Evolutionary conservation across 1,140 invertebrate genomes (phyloP).

Genomic region (Catajapyx aquilonaris): DNA sequence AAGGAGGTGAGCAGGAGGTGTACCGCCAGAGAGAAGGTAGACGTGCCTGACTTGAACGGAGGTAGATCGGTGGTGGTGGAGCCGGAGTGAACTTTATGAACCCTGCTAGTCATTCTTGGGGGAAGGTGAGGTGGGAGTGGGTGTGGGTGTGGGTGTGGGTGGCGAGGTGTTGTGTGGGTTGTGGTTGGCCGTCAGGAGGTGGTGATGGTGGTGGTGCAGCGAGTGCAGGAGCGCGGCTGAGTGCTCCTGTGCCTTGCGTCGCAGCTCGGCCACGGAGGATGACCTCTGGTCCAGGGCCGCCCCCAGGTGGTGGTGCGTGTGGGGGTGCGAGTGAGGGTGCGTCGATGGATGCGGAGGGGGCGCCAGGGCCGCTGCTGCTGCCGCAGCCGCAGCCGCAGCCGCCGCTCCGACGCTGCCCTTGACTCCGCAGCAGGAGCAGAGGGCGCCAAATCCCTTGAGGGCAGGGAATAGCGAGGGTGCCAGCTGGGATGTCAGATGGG

Average conservation of each 20-base stretch:
- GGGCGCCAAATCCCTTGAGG: conserved; percentile 47
- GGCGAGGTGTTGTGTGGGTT: too few relatives aligned
- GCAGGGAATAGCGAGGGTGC: conserved; percentile 54
- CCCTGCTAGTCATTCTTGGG: too few relatives aligned
- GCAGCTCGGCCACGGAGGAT: conserved; percentile 64
- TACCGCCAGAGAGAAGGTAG: too few relatives aligned
- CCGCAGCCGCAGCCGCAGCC: conserved; percentile 15
- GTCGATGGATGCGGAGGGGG: conserved; percentile 17
- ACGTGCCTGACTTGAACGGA: too few relatives aligned
- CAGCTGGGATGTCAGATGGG: conserved; percentile 47
- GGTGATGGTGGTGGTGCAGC: too few relatives aligned
- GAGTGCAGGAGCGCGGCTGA: conserved; percentile 60
- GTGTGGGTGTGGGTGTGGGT: too few relatives aligned
- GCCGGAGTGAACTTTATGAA: too few relatives aligned
- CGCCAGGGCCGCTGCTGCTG: conserved; percentile 13
- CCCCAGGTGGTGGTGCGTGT: conserved; percentile 11
- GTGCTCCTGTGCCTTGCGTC: conserved; percentile 76
- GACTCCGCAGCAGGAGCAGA: conserved; percentile 55
- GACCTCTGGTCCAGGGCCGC: conserved; percentile 30
- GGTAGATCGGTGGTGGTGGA: too few relatives aligned
- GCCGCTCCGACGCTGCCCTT: conserved; percentile 24
- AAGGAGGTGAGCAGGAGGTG: too few relatives aligned
- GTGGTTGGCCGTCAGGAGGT: too few relatives aligned
- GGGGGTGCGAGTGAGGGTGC: conserved; percentile 19
- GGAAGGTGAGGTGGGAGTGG: too few relatives aligned